Evolutionary conservation across 2,888 invertebrate species (phyloP).

Genomic region (Eupsilia transversa): DNA sequence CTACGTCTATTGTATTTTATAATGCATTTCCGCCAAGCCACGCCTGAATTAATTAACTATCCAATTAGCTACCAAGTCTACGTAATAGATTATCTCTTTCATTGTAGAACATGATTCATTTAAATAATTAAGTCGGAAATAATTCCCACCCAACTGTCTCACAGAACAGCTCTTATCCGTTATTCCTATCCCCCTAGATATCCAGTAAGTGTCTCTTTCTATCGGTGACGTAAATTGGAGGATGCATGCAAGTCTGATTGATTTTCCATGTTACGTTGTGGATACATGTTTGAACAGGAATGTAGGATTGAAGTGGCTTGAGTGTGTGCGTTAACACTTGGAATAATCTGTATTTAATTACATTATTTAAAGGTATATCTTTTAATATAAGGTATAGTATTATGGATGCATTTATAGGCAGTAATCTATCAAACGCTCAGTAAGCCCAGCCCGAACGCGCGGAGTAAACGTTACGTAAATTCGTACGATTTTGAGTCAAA

Average conservation of each 20-base stretch:
- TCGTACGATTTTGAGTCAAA: too few relatives aligned
- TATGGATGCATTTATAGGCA: neutral
- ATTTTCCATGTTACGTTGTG: conserved; percentile 64
- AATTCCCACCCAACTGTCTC: neutral
- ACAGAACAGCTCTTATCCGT: conserved; percentile 14
- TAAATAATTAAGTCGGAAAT: conserved; percentile 26
- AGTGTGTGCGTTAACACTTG: conserved; percentile 27
- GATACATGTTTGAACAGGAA: conserved; percentile 60
- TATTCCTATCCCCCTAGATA: conserved; percentile 11
- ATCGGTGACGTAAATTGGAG: conserved; percentile 29
- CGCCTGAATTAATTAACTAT: too few relatives aligned
- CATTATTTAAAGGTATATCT: neutral
- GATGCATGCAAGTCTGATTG: conserved; percentile 58
- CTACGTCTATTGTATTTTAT: too few relatives aligned
- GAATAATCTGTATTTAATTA: conserved; percentile 7
- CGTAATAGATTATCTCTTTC: neutral
- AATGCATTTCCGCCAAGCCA: too few relatives aligned
- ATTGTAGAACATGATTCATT: neutral
- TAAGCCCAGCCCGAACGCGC: too few relatives aligned
- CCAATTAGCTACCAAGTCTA: neutral
- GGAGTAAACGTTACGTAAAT: too few relatives aligned
- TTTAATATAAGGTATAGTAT: neutral
- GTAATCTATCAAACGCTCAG: too few relatives aligned
- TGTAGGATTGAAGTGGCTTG: conserved; percentile 37
- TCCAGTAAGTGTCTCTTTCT: conserved; percentile 30